Percentiles rank a stretch among this genome's conserved stretches.
These are phyloP conservation scores for Nomada flava DNA, from an alignment of 2,888 invertebrate genomes.

Conservation along the genomic window DNA sequence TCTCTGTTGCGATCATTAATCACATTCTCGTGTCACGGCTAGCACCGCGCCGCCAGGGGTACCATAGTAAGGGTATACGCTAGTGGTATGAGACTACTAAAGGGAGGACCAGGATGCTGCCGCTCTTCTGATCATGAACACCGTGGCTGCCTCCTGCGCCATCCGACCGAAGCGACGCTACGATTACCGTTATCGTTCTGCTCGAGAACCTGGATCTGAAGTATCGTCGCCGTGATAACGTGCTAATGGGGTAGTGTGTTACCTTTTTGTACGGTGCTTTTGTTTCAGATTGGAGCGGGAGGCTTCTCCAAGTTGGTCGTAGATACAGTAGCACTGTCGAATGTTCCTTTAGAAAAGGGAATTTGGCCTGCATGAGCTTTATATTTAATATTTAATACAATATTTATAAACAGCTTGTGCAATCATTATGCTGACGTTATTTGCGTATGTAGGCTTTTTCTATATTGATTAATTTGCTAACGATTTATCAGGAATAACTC, in stretches of 20 bases:
- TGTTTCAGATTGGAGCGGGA: neutral
- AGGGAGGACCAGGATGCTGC: slow-evolving; percentile 75
- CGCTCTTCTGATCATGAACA: slow-evolving; percentile 73
- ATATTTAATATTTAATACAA: too few species aligned
- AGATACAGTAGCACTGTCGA: too few species aligned
- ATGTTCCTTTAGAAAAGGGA: too few species aligned
- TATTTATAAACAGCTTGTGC: too few species aligned
- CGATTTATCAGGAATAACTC: too few species aligned
- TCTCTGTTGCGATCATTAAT: slow-evolving; percentile 83
- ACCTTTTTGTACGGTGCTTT: neutral
- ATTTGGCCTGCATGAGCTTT: too few species aligned
- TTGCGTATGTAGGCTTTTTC: too few species aligned
- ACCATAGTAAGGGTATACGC: slow-evolving; percentile 82
- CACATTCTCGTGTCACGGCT: slow-evolving; percentile 83
- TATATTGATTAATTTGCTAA: too few species aligned
- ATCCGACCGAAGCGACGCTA: slow-evolving; percentile 68
- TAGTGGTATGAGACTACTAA: slow-evolving; percentile 73
- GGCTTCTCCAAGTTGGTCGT: neutral
- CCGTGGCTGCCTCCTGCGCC: slow-evolving; percentile 69
- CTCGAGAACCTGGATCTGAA: slow-evolving; percentile 58
- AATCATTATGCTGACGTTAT: too few species aligned
- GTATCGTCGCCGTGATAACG: slow-evolving; percentile 42
- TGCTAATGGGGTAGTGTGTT: slow-evolving; percentile 30
- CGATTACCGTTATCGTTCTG: slow-evolving; percentile 77
- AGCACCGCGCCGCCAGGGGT: slow-evolving; percentile 83